phyloP scores from a whole-genome alignment of 1,140 invertebrate genomes.

The Platyura marginata region DNA sequence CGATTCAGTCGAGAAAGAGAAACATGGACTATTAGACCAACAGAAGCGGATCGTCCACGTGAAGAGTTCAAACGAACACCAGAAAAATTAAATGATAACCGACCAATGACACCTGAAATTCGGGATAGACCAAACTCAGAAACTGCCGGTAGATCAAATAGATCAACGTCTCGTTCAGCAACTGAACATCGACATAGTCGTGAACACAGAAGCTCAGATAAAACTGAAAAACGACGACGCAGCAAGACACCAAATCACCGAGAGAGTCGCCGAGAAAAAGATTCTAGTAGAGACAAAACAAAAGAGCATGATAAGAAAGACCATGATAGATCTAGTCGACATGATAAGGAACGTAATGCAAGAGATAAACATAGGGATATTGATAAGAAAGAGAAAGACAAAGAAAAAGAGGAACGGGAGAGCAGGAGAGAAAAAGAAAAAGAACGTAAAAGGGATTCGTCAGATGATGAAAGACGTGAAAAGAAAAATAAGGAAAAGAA shows the following conservation, averaged over 20 bases:
- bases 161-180: neutral
- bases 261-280: slow-evolving; percentile 16
- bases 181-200: neutral
- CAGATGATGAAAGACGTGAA: slow-evolving; percentile 25
- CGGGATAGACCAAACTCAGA: neutral
- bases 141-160: neutral
- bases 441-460: slow-evolving; percentile 26
- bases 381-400: slow-evolving; percentile 26
- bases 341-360: slow-evolving; percentile 20
- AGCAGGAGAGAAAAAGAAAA: slow-evolving; percentile 23
- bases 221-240: neutral
- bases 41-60: neutral
- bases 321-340: slow-evolving; percentile 9
- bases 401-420: slow-evolving; percentile 22
- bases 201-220: neutral
- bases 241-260: slow-evolving; percentile 6
- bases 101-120: neutral
- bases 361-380: slow-evolving; percentile 25
- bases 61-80: too few relatives aligned
- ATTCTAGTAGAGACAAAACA: slow-evolving; percentile 15
- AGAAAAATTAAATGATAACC: neutral
- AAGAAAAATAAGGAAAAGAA: slow-evolving; percentile 34
- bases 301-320: slow-evolving; percentile 5
- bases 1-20: neutral
- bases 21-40: neutral